These are phyloP conservation scores for Alfaro cultratus DNA, from an alignment of 2,797 vertebrate genomes.

Conservation along the genomic window DNA sequence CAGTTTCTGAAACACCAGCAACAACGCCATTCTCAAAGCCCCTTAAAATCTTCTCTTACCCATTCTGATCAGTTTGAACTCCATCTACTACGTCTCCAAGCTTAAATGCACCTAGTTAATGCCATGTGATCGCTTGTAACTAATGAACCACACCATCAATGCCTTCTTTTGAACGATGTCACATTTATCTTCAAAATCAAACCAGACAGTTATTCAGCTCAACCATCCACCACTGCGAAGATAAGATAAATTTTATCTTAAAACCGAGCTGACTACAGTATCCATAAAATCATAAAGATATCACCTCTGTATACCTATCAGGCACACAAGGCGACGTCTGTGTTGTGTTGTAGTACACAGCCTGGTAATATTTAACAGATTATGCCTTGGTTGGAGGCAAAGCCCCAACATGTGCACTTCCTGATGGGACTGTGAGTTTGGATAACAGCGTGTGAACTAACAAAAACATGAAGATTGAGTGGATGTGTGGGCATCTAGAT, in stretches of 20 bases:
- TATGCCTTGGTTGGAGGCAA: conserved; percentile 16
- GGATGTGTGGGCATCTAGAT: conserved; percentile 24
- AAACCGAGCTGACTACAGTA: conserved; percentile 11
- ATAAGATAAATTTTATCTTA: conserved; percentile 48
- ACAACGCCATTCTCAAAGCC: neutral
- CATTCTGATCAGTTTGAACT: neutral
- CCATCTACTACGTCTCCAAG: neutral
- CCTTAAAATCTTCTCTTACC: neutral
- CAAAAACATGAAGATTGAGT: conserved; percentile 45
- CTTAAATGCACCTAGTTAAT: neutral
- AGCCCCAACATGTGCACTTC: conserved; percentile 42
- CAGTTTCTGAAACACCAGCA: neutral
- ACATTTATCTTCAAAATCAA: neutral
- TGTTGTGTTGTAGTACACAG: conserved; percentile 28
- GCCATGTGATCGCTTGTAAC: neutral
- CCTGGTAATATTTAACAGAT: conserved; percentile 58
- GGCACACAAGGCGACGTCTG: neutral
- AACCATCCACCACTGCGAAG: conserved; percentile 13
- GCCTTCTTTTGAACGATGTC: neutral
- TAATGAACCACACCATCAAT: neutral
- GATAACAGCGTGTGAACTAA: conserved; percentile 56
- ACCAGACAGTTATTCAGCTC: conserved; percentile 34
- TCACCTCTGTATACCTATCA: conserved; percentile 16
- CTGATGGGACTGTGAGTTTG: conserved; percentile 48
- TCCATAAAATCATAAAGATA: conserved; percentile 58